Evolutionary conservation across 2,797 vertebrate genomes (phyloP).

Genomic region (Circus cinereus): DNA sequence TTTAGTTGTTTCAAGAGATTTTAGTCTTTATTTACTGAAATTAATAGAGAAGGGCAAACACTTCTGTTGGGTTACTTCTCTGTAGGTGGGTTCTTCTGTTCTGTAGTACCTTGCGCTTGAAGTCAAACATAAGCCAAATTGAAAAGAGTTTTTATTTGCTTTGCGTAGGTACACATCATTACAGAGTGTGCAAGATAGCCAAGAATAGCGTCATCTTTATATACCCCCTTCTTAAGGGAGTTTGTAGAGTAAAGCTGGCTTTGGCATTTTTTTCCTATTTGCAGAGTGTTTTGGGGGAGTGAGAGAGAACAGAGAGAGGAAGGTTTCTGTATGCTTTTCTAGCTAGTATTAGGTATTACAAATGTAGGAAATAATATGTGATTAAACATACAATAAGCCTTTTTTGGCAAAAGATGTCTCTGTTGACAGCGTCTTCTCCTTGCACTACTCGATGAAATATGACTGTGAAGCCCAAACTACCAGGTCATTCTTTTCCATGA

Average conservation of each 20-base stretch:
- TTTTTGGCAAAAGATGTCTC: neutral
- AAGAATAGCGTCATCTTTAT: rapidly evolving
- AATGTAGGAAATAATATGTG: neutral
- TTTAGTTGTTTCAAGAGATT: neutral
- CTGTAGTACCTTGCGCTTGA: neutral
- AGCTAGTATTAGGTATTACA: neutral
- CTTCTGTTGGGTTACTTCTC: neutral
- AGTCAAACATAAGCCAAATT: neutral
- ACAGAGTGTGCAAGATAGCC: neutral
- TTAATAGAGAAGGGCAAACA: neutral
- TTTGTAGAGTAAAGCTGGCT: neutral
- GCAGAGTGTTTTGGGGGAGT: neutral
- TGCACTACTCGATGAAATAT: neutral
- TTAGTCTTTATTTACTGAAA: neutral
- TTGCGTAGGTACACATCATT: rapidly evolving
- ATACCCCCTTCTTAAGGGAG: neutral
- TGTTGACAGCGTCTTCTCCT: neutral
- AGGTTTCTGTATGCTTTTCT: neutral
- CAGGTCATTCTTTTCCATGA: neutral
- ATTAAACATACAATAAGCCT: neutral
- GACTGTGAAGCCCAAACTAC: neutral
- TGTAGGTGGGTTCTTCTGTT: neutral
- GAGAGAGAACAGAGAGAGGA: neutral
- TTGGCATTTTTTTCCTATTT: neutral
- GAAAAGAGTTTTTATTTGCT: neutral